Percentiles rank a stretch among this genome's conserved stretches.
Conservation (phyloP, 2,797 vertebrate genomes). For the Tapera naevia region DNA sequence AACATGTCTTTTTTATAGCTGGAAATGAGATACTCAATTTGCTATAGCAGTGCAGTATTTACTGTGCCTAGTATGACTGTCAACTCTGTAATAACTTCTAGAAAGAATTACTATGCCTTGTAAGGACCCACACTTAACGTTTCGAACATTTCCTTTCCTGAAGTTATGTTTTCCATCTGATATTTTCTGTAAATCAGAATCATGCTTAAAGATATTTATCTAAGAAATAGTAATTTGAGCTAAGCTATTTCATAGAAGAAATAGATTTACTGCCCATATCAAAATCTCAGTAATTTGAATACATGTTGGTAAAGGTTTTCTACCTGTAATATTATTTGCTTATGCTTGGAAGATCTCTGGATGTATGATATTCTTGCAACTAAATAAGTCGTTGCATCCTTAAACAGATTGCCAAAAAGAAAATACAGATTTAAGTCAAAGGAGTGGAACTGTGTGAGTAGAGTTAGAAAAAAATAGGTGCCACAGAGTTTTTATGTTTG, state of each 20-base stretch:
- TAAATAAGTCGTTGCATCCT: not conserved
- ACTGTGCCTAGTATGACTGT: not conserved
- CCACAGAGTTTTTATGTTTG: not conserved
- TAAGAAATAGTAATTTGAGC: not conserved
- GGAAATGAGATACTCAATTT: not conserved
- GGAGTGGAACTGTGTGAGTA: not conserved
- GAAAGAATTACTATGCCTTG: not conserved
- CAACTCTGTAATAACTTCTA: not conserved
- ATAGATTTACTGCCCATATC: not conserved
- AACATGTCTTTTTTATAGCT: not conserved
- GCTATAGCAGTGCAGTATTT: not conserved
- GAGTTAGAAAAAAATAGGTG: not conserved
- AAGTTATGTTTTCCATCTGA: not conserved
- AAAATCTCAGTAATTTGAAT: constrained; percentile 9
- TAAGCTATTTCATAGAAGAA: not conserved
- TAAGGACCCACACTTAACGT: not conserved
- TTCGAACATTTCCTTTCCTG: not conserved
- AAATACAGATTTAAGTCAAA: not conserved
- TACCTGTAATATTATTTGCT: not conserved
- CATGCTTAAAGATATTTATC: not conserved
- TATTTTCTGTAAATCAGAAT: not conserved
- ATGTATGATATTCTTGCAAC: not conserved
- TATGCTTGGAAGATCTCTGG: not conserved
- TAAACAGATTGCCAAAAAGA: not conserved
- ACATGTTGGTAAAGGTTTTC: constrained; percentile 1